Percentiles rank a stretch among this genome's conserved stretches.
phyloP scores from a whole-genome alignment of 2,113 vertebrate genomes.

The Butorides virescens region DNA sequence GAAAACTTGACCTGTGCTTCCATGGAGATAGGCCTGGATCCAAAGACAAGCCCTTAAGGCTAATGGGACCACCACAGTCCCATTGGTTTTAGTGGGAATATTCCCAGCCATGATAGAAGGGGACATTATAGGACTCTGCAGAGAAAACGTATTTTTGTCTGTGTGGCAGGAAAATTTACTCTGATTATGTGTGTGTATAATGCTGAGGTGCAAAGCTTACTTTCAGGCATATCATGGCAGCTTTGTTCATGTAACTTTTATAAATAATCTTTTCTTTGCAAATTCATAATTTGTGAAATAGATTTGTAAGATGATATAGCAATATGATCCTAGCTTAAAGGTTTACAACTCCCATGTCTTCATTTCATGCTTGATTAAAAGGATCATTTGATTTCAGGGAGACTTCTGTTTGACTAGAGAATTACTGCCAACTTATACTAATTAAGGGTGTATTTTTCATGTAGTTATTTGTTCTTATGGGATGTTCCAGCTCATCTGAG shows the following conservation, averaged over 20 bases:
- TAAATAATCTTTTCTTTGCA: background rate
- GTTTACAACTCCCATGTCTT: background rate
- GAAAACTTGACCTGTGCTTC: background rate
- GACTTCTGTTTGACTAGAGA: background rate
- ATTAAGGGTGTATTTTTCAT: background rate
- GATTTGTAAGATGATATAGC: background rate
- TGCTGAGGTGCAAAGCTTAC: background rate
- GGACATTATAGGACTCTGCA: background rate
- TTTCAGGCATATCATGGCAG: background rate
- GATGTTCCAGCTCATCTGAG: background rate
- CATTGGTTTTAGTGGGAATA: background rate
- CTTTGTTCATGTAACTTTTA: background rate
- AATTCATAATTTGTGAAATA: background rate
- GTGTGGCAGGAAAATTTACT: background rate
- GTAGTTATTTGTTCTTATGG: background rate
- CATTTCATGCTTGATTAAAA: background rate
- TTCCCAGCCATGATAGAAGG: background rate
- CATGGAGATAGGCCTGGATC: background rate
- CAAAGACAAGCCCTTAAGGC: background rate
- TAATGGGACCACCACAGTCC: background rate
- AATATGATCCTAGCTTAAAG: background rate
- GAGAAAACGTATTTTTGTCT: background rate
- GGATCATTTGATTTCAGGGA: background rate
- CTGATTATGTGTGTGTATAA: background rate
- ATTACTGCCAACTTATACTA: background rate